Conservation (phyloP, 1,140 invertebrate species). For the Diorhabda sublineata region DNA sequence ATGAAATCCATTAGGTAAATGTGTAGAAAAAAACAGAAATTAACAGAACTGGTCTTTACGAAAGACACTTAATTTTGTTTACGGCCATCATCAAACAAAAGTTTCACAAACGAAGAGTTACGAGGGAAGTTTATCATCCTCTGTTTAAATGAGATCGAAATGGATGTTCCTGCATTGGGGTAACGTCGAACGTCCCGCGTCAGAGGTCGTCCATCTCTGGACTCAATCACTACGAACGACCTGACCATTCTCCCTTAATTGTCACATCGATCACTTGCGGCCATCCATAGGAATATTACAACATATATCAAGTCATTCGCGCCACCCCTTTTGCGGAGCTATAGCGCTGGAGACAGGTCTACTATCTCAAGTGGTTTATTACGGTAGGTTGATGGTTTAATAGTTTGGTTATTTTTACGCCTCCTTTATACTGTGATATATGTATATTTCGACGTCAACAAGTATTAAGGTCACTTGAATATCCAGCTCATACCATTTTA, state of each 20-base stretch:
- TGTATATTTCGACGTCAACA: no score
- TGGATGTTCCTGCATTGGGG: not conserved
- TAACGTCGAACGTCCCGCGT: not conserved
- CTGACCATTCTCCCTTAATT: constrained; percentile 16
- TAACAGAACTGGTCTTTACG: no score
- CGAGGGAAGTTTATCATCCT: constrained; percentile 1
- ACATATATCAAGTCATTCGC: constrained; percentile 18
- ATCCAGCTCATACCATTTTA: no score
- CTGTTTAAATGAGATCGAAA: constrained; percentile 6
- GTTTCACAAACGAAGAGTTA: not conserved
- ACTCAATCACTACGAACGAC: constrained; percentile 21
- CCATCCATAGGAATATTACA: constrained; percentile 17
- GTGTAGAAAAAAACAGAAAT: no score
- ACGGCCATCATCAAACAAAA: not conserved
- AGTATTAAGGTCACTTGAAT: no score
- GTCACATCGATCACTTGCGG: constrained; percentile 19
- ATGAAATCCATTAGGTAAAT: no score
- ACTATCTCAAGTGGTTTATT: constrained; percentile 11
- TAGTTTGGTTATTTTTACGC: not conserved
- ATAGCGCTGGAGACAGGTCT: constrained; percentile 6
- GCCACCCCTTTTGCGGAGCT: constrained; percentile 1
- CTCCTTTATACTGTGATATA: not conserved
- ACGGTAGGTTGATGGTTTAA: constrained; percentile 4
- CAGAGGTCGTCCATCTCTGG: constrained; percentile 18
- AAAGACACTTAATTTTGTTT: no score